A percentile compares a stretch with the other conserved stretches of the same genome.
Evolutionary conservation across 37 sponge, comb jelly and placozoan species (phyloP).

Genomic region (Agelas oroides): DNA sequence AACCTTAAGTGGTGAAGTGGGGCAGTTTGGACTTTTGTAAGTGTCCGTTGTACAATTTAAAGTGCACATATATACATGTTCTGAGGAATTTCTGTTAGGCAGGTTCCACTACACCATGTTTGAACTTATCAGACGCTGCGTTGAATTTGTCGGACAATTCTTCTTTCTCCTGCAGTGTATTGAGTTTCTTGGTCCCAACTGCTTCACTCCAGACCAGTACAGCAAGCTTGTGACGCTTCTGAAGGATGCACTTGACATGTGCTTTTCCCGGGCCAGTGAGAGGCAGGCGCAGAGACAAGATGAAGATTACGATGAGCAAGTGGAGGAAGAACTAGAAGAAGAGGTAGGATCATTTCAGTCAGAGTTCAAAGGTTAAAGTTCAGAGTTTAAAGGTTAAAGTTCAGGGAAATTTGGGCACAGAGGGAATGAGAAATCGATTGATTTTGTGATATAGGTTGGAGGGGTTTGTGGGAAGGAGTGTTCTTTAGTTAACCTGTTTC

Average conservation of each 20-base stretch:
- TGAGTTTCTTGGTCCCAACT: constrained; percentile 89
- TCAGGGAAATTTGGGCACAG: not conserved
- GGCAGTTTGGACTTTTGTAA: too few species aligned
- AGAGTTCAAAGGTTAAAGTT: too few species aligned
- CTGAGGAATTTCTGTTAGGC: too few species aligned
- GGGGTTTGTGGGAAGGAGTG: not conserved
- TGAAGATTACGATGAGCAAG: constrained; percentile 98
- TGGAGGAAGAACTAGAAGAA: constrained; percentile 92
- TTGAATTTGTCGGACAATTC: too few species aligned
- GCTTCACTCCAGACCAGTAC: constrained; percentile 91
- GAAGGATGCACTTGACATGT: constrained; percentile 74
- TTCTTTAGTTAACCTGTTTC: too few species aligned
- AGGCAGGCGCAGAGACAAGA: constrained; percentile 81
- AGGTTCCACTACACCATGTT: too few species aligned
- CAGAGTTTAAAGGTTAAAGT: not conserved
- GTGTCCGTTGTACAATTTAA: too few species aligned
- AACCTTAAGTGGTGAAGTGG: too few species aligned
- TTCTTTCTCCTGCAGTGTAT: constrained; percentile 66
- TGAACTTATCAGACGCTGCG: too few species aligned
- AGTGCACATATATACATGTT: too few species aligned
- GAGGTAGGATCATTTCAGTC: constrained; percentile 54
- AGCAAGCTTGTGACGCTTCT: constrained; percentile 73
- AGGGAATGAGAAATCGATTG: not conserved
- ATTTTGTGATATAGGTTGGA: not conserved
- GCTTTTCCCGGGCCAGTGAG: constrained; percentile 80